phyloP scores from a whole-genome alignment of 2,113 vertebrate genomes.

The Gobio gobio region DNA sequence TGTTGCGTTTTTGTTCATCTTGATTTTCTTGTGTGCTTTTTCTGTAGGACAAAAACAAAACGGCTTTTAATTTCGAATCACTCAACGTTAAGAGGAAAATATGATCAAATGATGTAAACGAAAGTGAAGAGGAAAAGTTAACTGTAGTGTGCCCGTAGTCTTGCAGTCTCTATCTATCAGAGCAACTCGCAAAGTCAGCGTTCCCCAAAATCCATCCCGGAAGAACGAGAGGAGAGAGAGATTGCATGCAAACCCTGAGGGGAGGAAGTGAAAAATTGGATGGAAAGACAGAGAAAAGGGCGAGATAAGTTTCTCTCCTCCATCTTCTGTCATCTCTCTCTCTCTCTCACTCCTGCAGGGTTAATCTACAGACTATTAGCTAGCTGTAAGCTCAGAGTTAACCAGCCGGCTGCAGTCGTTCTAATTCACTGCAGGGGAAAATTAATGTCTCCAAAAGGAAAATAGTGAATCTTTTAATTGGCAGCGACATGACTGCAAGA shows the following conservation, averaged over 20 bases:
- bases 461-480: not conserved
- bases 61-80: not conserved
- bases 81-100: not conserved
- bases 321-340: conserved; percentile 13
- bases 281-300: conserved; percentile 24
- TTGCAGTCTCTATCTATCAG: conserved; percentile 36
- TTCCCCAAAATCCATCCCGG: conserved; percentile 1
- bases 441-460: conserved; percentile 8
- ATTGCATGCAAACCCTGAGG: conserved; percentile 4
- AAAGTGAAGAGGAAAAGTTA: not conserved
- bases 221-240: conserved; percentile 32
- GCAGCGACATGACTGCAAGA: not conserved
- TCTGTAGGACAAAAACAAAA: not conserved
- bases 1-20: too few relatives aligned
- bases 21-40: too few relatives aligned
- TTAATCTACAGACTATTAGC: conserved; percentile 39
- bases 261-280: conserved; percentile 1
- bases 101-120: not conserved
- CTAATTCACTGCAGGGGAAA: conserved; percentile 42
- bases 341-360: conserved; percentile 33
- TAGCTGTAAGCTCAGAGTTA: conserved; percentile 6
- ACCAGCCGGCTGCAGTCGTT: conserved; percentile 3
- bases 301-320: conserved; percentile 1
- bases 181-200: conserved; percentile 42
- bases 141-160: not conserved